Base-by-base conservation (phyloP, 2,797 vertebrate species). In the Meda fulgida region DNA sequence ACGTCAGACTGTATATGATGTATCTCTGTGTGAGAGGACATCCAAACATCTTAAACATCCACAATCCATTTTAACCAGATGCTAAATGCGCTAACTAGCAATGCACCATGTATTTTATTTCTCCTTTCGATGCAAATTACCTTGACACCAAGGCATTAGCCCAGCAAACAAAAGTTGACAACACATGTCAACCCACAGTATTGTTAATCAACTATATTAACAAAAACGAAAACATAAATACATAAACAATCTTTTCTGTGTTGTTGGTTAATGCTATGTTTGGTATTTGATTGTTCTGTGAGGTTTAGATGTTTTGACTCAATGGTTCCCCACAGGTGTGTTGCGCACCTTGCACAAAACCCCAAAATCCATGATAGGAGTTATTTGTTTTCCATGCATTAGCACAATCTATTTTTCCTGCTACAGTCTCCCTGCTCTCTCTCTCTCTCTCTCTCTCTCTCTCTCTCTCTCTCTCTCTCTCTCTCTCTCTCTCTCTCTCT, bases 391-490 rank as follows among this genome's bases (percentile, higher is more conserved):
- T 81, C 34, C 23, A 38, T 81, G 38, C 53, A 73, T 65, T 83
- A 65, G 13, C n/a, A 46, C 51, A 3, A 10, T 31, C n/a, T 60
- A 34, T 29, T 81, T 71, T 63, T 46, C 26, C 34, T 82, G 38
- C 26, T 5, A 29, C 38, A 89, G 90, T 91, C 60, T 73, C 40
- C 36, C 19, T 40, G 53, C 48, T 16, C 31, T 19, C 88, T 86
- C 69, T 46, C 85, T 86, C 69, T 46, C 85, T 8, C 38, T 38
- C 38, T 38, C 38, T 85, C 48, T 36, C 84, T 13, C 26, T 46
- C 40, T 53, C 76, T 48, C 14, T 48, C 46, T 48, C 46, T 48
- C 13, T 46, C 43, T 9, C 13, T 43, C 43, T 13, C 11, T 46
- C 13, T 48, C 14, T 6, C 48, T 51, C 48, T 19, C 16, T 51